phyloP scores from a whole-genome alignment of 2,888 invertebrate genomes.

The Drosophila basisetae region DNA sequence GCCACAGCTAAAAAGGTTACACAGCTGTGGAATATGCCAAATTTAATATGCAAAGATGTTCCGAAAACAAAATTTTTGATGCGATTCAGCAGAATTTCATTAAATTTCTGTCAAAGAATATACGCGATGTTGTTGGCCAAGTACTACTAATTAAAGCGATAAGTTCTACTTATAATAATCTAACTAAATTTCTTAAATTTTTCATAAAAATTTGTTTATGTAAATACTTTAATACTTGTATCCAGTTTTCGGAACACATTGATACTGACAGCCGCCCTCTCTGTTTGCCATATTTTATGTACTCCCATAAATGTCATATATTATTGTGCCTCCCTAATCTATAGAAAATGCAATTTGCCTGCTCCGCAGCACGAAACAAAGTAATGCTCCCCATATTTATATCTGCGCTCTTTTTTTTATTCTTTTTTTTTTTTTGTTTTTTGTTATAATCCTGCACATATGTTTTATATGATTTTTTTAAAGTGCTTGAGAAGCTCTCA shows the following conservation, averaged over 20 bases:
- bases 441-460: constrained; percentile 69
- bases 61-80: constrained; percentile 3
- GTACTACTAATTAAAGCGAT: background rate
- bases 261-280: background rate
- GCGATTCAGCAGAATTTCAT: background rate
- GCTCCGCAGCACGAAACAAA: constrained; percentile 50
- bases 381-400: constrained; percentile 47
- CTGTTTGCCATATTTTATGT: constrained; percentile 54
- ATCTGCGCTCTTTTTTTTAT: constrained; percentile 1
- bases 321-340: constrained; percentile 67
- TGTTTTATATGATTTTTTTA: constrained; percentile 59
- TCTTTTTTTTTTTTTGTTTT: constrained; percentile 17
- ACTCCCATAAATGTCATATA: constrained; percentile 73
- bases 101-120: background rate
- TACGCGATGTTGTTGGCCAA: background rate
- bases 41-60: constrained; percentile 7
- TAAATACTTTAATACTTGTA: background rate
- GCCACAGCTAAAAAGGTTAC: constrained; percentile 9
- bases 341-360: constrained; percentile 72
- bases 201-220: background rate
- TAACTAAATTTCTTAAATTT: background rate
- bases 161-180: background rate
- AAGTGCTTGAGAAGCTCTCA: constrained; percentile 6
- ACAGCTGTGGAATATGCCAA: background rate
- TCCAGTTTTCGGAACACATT: constrained; percentile 13